These are phyloP conservation scores for Tipula vernalis DNA, from an alignment of 2,888 invertebrate species.

Conservation along the genomic window DNA sequence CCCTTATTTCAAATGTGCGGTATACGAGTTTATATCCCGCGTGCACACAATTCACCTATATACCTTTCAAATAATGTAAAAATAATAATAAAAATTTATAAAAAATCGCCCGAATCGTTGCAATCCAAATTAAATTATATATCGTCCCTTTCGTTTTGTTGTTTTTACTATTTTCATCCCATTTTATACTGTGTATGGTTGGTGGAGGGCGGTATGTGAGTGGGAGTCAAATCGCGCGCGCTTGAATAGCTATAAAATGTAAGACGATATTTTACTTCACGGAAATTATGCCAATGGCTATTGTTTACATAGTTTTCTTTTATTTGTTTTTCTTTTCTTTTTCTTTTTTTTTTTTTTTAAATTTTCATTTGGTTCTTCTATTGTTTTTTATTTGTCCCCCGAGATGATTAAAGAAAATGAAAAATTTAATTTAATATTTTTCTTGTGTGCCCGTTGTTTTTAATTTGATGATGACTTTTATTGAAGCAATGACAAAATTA, in stretches of 20 bases:
- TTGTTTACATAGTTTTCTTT: conserved; percentile 4
- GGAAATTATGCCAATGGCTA: background rate
- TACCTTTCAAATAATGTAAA: background rate
- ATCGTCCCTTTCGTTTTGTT: background rate
- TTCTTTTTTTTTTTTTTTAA: background rate
- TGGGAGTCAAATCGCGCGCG: background rate
- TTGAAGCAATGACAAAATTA: background rate
- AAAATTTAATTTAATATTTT: background rate
- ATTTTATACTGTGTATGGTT: background rate
- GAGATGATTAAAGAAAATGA: background rate
- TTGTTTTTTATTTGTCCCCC: background rate
- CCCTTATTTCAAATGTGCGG: background rate
- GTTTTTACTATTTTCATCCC: background rate
- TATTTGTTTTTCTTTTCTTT: background rate
- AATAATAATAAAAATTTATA: background rate
- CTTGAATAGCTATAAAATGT: background rate
- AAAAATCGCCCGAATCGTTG: background rate
- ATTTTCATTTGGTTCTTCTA: background rate
- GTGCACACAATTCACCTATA: background rate
- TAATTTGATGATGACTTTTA: background rate
- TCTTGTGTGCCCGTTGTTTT: background rate
- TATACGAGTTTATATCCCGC: background rate
- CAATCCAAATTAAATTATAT: background rate
- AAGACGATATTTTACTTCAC: background rate
- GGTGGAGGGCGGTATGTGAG: background rate